Base-by-base conservation (phyloP, 1,140 invertebrate species). In the Papilio aristodemus region DNA sequence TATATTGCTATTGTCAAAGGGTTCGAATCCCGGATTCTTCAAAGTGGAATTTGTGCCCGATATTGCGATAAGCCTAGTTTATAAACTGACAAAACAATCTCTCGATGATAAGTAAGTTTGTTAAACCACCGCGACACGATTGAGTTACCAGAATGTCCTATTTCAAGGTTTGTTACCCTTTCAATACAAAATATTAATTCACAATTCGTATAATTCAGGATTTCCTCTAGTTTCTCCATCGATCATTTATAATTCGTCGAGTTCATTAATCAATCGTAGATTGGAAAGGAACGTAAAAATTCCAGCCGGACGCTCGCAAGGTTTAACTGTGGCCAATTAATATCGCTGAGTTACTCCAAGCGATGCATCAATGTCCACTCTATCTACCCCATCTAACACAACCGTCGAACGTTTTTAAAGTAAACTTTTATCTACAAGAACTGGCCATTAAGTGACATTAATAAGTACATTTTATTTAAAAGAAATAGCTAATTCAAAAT, bases 301-400 rank as follows among this genome's bases (percentile, higher is more conserved):
- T 32, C 58, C 32, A 60, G 32, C 17, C 17, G 27, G 27, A 37
- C 36, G 43, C 43, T 19, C 6, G 58, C 8, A 60, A 38, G 58
- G 32, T 60, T 60, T 60, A 19, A 60, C 58, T 60, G 36, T 50
- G 7, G 9, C 46, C 46, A 50, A 50, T 50, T 50, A 50, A 50
- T 50, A 50, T 50, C 46, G 19, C 11, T 50, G 46, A 50, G 7
- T 22, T 50, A 17, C 22, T 11, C 19, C 19, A 50, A 22, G 46
- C 46, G 19, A 54, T 54, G 19, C 46, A 50, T 54, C 46, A 54
- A 17, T 54, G 46, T 54, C 46, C 19, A 4, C 19, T 17, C 8
- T 54, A 54, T 54, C 46, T 22, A 10, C 9, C n/a, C n/a, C 10
- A 25, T 54, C 46, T 54, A 25, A 54, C 46, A 22, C 46, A 54